A percentile compares a stretch with the other conserved stretches of the same genome.
phyloP scores from a whole-genome alignment of 1,140 invertebrate genomes.

The Scaptomyza hsui region DNA sequence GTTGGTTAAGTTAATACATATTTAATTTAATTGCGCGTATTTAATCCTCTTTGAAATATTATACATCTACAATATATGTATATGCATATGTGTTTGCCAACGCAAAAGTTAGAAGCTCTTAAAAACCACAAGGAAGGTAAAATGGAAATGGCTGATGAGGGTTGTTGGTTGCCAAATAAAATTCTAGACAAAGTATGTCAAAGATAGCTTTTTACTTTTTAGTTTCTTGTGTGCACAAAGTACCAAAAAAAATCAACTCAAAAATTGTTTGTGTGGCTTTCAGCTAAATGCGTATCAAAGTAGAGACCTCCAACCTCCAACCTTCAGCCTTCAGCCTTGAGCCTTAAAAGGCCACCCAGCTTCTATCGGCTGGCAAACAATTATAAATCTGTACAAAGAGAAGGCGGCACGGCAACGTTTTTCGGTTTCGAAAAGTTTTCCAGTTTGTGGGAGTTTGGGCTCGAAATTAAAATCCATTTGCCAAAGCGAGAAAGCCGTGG shows the following conservation, averaged over 20 bases:
- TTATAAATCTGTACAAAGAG: constrained; percentile 48
- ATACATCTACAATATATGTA: no score
- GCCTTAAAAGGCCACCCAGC: neutral
- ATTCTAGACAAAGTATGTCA: neutral
- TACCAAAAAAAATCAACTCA: neutral
- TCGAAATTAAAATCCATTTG: constrained; percentile 55
- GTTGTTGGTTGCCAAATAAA: neutral
- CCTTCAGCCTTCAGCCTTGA: neutral
- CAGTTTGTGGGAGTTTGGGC: constrained; percentile 6
- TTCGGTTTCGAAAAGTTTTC: constrained; percentile 30
- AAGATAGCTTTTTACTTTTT: neutral
- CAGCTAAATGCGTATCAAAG: constrained; percentile 7
- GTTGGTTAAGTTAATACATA: neutral
- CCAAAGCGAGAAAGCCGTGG: constrained; percentile 2
- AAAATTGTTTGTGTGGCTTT: neutral
- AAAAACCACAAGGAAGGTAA: neutral
- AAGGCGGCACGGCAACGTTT: constrained; percentile 12
- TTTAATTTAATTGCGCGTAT: neutral
- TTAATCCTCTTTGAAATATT: neutral
- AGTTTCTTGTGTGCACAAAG: neutral
- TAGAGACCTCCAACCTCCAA: neutral
- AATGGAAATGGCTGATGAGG: neutral
- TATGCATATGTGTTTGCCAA: neutral
- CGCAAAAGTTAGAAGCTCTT: neutral
- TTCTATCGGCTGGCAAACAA: constrained; percentile 20